These are phyloP conservation scores for Drosophila neutralis DNA, from an alignment of 2,888 invertebrate genomes.

Conservation along the genomic window DNA sequence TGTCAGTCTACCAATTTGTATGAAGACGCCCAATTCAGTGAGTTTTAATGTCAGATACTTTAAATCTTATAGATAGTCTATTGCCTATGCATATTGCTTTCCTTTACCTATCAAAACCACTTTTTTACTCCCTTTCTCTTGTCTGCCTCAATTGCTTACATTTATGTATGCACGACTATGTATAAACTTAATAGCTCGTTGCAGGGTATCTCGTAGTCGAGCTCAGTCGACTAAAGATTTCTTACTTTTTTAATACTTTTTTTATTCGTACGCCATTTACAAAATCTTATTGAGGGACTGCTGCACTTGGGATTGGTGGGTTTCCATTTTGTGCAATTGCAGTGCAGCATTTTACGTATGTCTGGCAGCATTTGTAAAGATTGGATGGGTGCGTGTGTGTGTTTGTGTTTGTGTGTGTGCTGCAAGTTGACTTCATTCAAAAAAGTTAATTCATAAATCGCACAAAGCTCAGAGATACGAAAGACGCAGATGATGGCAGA, in stretches of 20 bases:
- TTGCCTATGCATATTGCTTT: neutral
- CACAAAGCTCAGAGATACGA: constrained; percentile 76
- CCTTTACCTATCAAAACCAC: neutral
- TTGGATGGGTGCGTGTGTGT: constrained; percentile 31
- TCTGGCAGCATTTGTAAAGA: constrained; percentile 77
- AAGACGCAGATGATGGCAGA: constrained; percentile 50
- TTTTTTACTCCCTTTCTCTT: neutral
- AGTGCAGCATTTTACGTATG: constrained; percentile 59
- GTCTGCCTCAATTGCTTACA: neutral
- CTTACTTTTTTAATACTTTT: neutral
- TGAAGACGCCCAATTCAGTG: neutral
- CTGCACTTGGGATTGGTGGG: constrained; percentile 8
- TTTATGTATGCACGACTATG: neutral
- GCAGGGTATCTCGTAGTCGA: neutral
- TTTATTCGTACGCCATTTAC: constrained; percentile 61
- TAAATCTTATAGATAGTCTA: neutral
- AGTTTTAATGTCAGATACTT: neutral
- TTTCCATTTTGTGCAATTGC: constrained; percentile 55
- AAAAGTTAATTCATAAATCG: constrained; percentile 80
- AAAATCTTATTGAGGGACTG: constrained; percentile 37
- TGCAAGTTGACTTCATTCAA: constrained; percentile 76
- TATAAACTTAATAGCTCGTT: neutral
- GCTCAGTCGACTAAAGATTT: neutral
- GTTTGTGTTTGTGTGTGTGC: constrained; percentile 28
- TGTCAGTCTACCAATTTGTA: neutral